Conservation (phyloP, 2,888 invertebrate genomes). For the Metalampra italica region DNA sequence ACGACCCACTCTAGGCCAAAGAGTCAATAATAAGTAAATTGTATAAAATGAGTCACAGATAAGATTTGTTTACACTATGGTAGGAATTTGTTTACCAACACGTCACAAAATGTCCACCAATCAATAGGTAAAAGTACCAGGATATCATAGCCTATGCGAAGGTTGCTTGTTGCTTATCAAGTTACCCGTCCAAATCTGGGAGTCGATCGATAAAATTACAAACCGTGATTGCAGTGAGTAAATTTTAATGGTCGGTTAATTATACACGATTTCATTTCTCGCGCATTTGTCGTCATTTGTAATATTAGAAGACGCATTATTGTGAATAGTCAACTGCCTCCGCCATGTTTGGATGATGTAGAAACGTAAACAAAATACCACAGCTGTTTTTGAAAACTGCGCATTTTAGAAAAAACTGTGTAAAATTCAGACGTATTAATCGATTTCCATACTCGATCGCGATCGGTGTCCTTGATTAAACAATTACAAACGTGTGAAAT, state of each 20-base stretch:
- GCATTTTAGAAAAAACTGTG: slow-evolving; percentile 20
- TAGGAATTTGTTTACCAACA: slow-evolving; percentile 28
- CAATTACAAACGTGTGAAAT: slow-evolving; percentile 27
- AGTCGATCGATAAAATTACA: slow-evolving; percentile 15
- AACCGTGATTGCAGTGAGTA: slow-evolving; percentile 4
- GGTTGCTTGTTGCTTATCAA: slow-evolving; percentile 13
- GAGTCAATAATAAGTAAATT: no score
- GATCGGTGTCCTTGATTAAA: slow-evolving; percentile 26
- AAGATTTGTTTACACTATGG: no score
- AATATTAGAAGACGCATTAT: not conserved
- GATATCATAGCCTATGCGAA: slow-evolving; percentile 26
- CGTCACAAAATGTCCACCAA: slow-evolving; percentile 33
- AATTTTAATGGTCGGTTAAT: slow-evolving; percentile 23
- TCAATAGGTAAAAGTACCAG: slow-evolving; percentile 44
- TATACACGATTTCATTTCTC: not conserved
- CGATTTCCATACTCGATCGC: slow-evolving; percentile 16
- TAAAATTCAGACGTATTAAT: slow-evolving; percentile 6
- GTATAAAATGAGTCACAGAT: no score
- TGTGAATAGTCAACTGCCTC: not conserved
- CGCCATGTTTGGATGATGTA: slow-evolving; percentile 5
- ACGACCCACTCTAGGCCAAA: no score
- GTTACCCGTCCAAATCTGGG: slow-evolving; percentile 27
- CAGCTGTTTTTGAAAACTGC: slow-evolving; percentile 32
- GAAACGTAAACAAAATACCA: slow-evolving; percentile 16
- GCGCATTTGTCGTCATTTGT: not conserved